These are phyloP conservation scores for Magallana ariakensis DNA, from an alignment of 1,140 invertebrate genomes.

Conservation along the genomic window DNA sequence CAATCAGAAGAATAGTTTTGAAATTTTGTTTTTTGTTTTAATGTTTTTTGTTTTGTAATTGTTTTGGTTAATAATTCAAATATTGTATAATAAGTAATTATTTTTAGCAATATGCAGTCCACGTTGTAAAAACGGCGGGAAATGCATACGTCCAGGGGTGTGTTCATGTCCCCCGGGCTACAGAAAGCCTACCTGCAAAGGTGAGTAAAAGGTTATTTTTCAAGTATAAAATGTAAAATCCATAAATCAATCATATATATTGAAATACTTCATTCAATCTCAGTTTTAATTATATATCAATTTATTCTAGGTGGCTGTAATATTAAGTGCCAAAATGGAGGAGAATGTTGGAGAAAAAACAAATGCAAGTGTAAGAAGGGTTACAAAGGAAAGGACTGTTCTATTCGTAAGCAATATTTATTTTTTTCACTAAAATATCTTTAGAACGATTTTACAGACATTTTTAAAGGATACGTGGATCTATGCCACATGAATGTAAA, in stretches of 20 bases:
- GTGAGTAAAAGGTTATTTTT: constrained; percentile 30
- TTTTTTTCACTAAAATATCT: no score
- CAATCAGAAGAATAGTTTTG: no score
- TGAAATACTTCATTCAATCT: neutral
- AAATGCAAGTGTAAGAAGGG: constrained; percentile 65
- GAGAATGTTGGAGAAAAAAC: constrained; percentile 63
- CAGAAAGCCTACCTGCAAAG: constrained; percentile 49
- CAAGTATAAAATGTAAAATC: no score
- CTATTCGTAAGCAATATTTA: constrained; percentile 56
- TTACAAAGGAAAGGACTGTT: constrained; percentile 64
- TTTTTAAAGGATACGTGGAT: no score
- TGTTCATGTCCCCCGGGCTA: constrained; percentile 64
- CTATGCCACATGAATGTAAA: no score
- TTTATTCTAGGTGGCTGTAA: constrained; percentile 63
- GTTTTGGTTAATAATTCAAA: no score
- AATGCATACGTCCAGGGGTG: constrained; percentile 58
- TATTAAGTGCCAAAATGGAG: constrained; percentile 65
- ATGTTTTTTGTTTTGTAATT: no score
- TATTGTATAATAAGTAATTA: constrained; percentile 15
- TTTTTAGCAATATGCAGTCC: constrained; percentile 64
- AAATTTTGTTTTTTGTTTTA: no score
- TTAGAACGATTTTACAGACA: no score
- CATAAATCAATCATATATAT: neutral
- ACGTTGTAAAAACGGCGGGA: constrained; percentile 66
- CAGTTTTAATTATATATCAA: neutral